Base-by-base conservation (phyloP, 2,888 invertebrate genomes). In the Mesorhabditis spiculigera region DNA sequence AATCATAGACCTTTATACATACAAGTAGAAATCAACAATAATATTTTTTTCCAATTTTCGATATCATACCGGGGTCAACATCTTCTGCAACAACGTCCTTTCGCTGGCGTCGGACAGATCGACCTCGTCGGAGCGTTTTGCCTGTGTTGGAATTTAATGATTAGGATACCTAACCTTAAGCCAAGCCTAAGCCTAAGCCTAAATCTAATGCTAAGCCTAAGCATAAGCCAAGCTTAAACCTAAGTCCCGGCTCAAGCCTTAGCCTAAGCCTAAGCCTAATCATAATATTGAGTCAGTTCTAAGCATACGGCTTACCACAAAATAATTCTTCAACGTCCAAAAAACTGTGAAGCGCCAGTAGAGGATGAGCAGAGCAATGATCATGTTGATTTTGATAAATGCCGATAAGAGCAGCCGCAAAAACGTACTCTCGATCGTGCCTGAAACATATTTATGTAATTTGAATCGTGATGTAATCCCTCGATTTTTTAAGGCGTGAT, bases 241-340 rank as follows among this genome's bases (percentile, higher is more conserved):
- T 28, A 28, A 28, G 28, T 28, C 28, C 28, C 28, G 28, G 28
- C 28, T 28, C 28, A 28, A 28, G 28, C 28, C 28, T 28, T 28
- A 28, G 28, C 3, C 28, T 28, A 28, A 28, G 28, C 28, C 28
- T 28, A 28, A 28, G 28, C 28, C 28, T 28, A 28, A 28, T 28
- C 28, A 28, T 28, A 28, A 28, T 28, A 28, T 1, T 28, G 28
- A 28, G 28, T 28, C 28, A 28, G 28, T 28, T 28, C 28, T 28
- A 28, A 28, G 28, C 28, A 28, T 28, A 28, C 28, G 28, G 28
- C 28, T 28, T 50, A 50, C 58, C 58, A 13, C 58, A 50, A 50
- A 50, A 50, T 50, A 50, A 13, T 13, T 50, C 58, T n/a, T 50
- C 58, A 50, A 50, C 58, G 58, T 50, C 58, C 58, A 50, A n/a